Conservation (phyloP, 2,797 vertebrate genomes). For the Arrhamphus sclerolepis region DNA sequence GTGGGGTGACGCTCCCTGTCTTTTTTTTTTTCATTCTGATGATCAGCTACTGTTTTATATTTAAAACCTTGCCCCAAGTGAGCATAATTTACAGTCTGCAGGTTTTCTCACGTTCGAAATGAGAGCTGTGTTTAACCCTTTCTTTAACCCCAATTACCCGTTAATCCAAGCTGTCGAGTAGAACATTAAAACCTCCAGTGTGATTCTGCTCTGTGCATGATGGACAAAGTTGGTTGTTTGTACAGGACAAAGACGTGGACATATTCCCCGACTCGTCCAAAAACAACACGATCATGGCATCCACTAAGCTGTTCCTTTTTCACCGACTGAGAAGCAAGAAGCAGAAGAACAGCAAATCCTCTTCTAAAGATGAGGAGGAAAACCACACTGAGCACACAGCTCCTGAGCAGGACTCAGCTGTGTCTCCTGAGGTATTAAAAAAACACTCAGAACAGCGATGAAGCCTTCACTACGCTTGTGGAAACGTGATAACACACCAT, state of each 20-base stretch:
- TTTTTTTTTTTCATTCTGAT: too few relatives aligned
- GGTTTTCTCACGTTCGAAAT: too few relatives aligned
- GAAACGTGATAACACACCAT: not conserved
- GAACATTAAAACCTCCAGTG: too few relatives aligned
- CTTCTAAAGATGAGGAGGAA: constrained; percentile 82
- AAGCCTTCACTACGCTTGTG: not conserved
- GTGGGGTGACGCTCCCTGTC: too few relatives aligned
- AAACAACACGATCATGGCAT: constrained; percentile 86
- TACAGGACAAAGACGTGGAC: constrained; percentile 86
- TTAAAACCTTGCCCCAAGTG: too few relatives aligned
- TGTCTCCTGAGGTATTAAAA: constrained; percentile 77
- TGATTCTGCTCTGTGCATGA: too few relatives aligned
- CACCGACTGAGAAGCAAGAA: constrained; percentile 91
- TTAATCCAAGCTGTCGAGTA: too few relatives aligned
- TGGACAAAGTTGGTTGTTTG: constrained; percentile 45
- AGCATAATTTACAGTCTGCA: too few relatives aligned
- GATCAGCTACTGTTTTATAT: too few relatives aligned
- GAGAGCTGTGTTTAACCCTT: too few relatives aligned
- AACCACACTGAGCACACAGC: constrained; percentile 55
- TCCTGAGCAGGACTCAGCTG: constrained; percentile 40
- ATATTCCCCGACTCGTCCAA: constrained; percentile 86
- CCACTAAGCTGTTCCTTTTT: constrained; percentile 92
- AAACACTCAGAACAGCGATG: too few relatives aligned
- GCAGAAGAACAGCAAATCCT: constrained; percentile 79
- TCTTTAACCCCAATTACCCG: too few relatives aligned